These are phyloP conservation scores for Drosophila lowei DNA, from an alignment of 1,140 invertebrate genomes.

Conservation along the genomic window DNA sequence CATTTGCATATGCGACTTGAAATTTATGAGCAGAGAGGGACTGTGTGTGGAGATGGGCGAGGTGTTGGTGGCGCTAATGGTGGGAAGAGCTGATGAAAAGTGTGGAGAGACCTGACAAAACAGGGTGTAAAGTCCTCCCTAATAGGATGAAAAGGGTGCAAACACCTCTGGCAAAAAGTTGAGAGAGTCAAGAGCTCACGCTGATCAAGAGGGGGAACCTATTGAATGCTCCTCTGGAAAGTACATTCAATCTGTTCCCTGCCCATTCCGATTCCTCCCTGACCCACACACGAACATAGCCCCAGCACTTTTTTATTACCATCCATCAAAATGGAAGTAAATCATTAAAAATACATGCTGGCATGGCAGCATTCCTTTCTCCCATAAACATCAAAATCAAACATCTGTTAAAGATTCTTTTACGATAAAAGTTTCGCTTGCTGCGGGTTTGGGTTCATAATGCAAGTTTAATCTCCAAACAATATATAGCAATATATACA, in stretches of 20 bases:
- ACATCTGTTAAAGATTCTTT: conserved; percentile 61
- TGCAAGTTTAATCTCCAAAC: conserved; percentile 77
- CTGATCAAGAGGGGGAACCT: no score
- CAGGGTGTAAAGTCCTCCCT: no score
- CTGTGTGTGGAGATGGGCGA: background rate
- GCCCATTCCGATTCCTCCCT: no score
- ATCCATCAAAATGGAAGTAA: conserved; percentile 47
- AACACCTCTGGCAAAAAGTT: no score
- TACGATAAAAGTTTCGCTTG: conserved; percentile 49
- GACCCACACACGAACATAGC: no score
- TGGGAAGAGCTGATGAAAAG: background rate
- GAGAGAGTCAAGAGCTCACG: no score
- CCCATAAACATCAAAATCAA: conserved; percentile 69
- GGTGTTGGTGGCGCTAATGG: conserved; percentile 2
- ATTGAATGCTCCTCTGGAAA: no score
- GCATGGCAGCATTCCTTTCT: conserved; percentile 37
- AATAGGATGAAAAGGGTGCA: no score
- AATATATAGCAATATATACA: conserved; percentile 30
- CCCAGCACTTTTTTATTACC: conserved; percentile 53
- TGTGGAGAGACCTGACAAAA: background rate
- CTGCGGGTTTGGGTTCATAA: conserved; percentile 45
- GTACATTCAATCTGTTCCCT: no score
- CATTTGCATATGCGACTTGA: conserved; percentile 40
- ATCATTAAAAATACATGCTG: conserved; percentile 64
- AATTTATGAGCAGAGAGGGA: conserved; percentile 4